Conservation (phyloP, 1,140 invertebrate species). For the Theocolax elegans region DNA sequence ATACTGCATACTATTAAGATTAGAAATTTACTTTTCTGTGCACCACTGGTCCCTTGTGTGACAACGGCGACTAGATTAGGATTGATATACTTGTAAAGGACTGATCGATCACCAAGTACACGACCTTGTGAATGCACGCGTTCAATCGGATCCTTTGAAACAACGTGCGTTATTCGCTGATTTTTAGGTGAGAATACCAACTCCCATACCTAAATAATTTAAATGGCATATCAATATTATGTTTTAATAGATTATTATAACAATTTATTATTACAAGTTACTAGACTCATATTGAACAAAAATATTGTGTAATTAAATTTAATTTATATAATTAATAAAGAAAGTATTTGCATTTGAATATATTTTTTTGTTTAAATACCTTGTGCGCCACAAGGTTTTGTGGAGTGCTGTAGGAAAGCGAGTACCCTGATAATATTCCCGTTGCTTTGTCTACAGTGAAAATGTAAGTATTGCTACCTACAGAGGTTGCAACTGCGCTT, state of each 20-base stretch:
- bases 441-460: slow-evolving; percentile 77
- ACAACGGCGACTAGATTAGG: slow-evolving; percentile 93
- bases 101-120: slow-evolving; percentile 93
- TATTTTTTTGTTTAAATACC: slow-evolving; percentile 44
- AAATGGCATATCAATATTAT: slow-evolving; percentile 50
- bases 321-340: too few relatives aligned
- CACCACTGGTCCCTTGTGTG: slow-evolving; percentile 80
- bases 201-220: slow-evolving; percentile 81
- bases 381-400: slow-evolving; percentile 65
- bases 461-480: slow-evolving; percentile 74
- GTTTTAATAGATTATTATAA: neutral
- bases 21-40: slow-evolving; percentile 75
- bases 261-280: neutral
- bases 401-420: slow-evolving; percentile 66
- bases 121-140: slow-evolving; percentile 95
- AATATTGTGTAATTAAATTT: too few relatives aligned
- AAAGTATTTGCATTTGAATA: too few relatives aligned
- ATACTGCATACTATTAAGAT: too few relatives aligned
- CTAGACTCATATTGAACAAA: neutral
- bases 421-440: slow-evolving; percentile 78
- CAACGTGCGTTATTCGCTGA: slow-evolving; percentile 77
- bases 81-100: slow-evolving; percentile 98
- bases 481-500: slow-evolving; percentile 58
- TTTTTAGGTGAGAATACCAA: slow-evolving; percentile 75
- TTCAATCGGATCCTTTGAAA: slow-evolving; percentile 81